Conservation (phyloP, 2,113 vertebrate species). For the Dicrurus megarhynchus region DNA sequence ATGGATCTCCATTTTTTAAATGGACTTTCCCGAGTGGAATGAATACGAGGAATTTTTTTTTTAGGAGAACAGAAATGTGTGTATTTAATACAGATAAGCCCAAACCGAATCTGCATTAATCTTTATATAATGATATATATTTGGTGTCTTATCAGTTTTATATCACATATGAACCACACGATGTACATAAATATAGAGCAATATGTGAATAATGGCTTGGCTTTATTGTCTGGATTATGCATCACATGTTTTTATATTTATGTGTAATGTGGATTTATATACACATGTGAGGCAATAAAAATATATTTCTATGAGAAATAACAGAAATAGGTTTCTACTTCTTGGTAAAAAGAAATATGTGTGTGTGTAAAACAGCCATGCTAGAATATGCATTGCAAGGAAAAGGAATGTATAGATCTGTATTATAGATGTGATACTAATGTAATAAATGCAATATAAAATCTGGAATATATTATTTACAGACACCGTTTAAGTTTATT, state of each 20-base stretch:
- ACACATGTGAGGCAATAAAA: background rate
- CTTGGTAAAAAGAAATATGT: background rate
- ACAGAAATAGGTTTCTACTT: background rate
- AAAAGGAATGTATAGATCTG: background rate
- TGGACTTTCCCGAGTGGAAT: background rate
- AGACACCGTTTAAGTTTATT: background rate
- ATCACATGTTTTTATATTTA: background rate
- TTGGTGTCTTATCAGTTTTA: background rate
- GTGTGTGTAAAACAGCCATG: background rate
- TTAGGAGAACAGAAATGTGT: background rate
- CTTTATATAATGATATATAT: background rate
- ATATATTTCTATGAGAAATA: background rate
- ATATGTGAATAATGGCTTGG: background rate
- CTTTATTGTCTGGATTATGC: background rate
- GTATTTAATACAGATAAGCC: background rate
- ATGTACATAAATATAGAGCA: background rate
- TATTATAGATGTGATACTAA: background rate
- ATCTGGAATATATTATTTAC: background rate
- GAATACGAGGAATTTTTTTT: background rate
- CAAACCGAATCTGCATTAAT: background rate
- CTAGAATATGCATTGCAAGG: background rate
- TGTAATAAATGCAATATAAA: background rate
- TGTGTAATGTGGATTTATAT: background rate
- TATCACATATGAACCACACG: background rate
- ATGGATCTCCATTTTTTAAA: background rate